Base-by-base conservation (phyloP, 1,140 invertebrate species). In the Medauroidea extradentata region DNA sequence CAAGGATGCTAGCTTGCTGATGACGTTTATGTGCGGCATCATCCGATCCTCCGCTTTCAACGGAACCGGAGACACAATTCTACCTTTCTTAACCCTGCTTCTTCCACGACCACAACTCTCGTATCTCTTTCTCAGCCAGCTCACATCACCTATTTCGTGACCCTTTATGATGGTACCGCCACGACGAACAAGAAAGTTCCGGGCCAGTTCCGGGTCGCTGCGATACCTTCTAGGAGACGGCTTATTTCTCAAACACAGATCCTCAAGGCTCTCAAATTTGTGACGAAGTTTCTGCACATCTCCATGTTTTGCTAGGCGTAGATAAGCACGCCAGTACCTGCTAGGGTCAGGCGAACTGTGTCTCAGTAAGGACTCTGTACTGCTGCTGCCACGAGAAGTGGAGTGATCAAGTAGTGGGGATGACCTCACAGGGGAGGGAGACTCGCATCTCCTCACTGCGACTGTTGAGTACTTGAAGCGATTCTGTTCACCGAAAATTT, bases 1-100 rank as follows among this genome's bases (percentile, higher is more conserved):
- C 38, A 93, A 71, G 3, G 83, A 80, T 0, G 88, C 90, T 21
- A 88, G 83, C 73, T 91, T 91, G 66, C 89, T 91, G 62, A 93
- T 93, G 1, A 93, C 84, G 68, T 94, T 91, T 34, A 93, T 92
- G 67, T 89, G 89, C 0, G 90, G 90, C 88, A 93, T 91, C 46
- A 84, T 84, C 3, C 89, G 79, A 67, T 91, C 84, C 41, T 85
- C 84, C 1, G 79, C 75, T n/a, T 80, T 75, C 24, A 88, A 72
- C 23, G 84, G 85, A 29, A 86, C 83, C 0, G 86, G 85, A 9
- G 84, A 80, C 13, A 81, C 75, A 21, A 74, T 72, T 67, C 75
- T 78, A 24, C 74, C 73, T 67, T 75, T 79, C 24, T 81, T 74
- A 7, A 77, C 69, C 2, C 81, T 71, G 13, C 78, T 78, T 24